Conservation (phyloP, 2,888 invertebrate genomes). For the Electrophaes corylata region DNA sequence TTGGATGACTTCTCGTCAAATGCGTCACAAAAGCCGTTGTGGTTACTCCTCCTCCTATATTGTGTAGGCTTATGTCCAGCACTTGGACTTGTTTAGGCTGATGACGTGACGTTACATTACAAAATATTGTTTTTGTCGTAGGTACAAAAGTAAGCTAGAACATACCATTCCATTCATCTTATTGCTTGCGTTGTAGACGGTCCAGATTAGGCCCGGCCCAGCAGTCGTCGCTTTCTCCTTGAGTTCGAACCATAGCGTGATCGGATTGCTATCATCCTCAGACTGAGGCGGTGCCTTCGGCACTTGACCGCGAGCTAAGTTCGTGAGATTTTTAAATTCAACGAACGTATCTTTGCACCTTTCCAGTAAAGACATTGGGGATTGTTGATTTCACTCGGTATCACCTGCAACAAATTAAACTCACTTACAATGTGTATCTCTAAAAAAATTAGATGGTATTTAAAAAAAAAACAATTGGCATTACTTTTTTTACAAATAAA, state of each 20-base stretch:
- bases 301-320: slow-evolving; percentile 1
- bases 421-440: no score
- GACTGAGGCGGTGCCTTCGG: slow-evolving; percentile 49
- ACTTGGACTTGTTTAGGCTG: no score
- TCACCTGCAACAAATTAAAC: slow-evolving; percentile 18
- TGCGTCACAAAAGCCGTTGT: no score
- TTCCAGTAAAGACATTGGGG: slow-evolving; percentile 19
- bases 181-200: slow-evolving; percentile 94
- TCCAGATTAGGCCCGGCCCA: slow-evolving; percentile 96
- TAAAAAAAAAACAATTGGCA: no score
- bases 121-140: no score
- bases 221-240: slow-evolving; percentile 91
- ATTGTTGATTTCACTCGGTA: neutral
- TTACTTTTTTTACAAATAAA: no score
- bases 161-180: slow-evolving; percentile 95
- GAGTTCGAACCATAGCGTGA: slow-evolving; percentile 93
- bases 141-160: neutral
- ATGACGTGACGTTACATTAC: no score
- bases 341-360: slow-evolving; percentile 23
- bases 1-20: no score
- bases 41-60: no score
- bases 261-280: slow-evolving; percentile 89
- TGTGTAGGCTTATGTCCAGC: no score
- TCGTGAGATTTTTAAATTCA: slow-evolving; percentile 15
- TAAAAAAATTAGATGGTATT: no score